Percentiles rank a stretch among this genome's conserved stretches.
These are phyloP conservation scores for Ophioninae sp. DNA, from an alignment of 2,888 invertebrate species.

Conservation along the genomic window DNA sequence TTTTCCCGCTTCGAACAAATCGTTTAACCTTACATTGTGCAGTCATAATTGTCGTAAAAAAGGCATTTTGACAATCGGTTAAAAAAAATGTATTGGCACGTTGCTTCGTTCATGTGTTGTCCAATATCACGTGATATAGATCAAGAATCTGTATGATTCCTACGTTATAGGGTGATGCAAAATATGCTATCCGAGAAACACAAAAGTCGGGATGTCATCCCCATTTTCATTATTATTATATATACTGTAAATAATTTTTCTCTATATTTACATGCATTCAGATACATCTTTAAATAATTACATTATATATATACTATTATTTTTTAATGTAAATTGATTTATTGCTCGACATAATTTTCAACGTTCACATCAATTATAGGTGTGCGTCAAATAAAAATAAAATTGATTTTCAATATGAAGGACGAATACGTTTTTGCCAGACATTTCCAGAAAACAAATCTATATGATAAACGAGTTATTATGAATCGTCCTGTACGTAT, in stretches of 20 bases:
- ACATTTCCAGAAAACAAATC: too few relatives aligned
- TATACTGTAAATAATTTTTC: background rate
- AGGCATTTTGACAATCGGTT: constrained; percentile 23
- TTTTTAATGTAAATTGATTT: too few relatives aligned
- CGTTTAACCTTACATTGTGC: constrained; percentile 25
- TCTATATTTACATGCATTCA: too few relatives aligned
- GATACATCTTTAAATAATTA: too few relatives aligned
- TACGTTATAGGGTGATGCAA: background rate
- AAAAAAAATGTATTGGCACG: constrained; percentile 34
- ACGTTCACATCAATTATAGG: background rate
- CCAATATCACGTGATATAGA: too few relatives aligned
- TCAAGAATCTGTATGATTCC: background rate
- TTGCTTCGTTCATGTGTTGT: constrained; percentile 1
- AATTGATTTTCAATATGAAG: background rate
- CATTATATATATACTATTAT: too few relatives aligned
- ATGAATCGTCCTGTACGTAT: constrained; percentile 17
- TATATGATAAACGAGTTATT: background rate
- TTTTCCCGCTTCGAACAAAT: background rate
- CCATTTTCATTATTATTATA: background rate
- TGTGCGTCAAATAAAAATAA: background rate
- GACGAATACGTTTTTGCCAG: background rate
- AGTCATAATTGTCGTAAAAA: constrained; percentile 34
- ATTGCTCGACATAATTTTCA: background rate
- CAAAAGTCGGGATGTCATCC: background rate
- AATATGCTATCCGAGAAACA: background rate